Conservation (phyloP, 2,797 vertebrate species). For the Sebastes hubbsi region DNA sequence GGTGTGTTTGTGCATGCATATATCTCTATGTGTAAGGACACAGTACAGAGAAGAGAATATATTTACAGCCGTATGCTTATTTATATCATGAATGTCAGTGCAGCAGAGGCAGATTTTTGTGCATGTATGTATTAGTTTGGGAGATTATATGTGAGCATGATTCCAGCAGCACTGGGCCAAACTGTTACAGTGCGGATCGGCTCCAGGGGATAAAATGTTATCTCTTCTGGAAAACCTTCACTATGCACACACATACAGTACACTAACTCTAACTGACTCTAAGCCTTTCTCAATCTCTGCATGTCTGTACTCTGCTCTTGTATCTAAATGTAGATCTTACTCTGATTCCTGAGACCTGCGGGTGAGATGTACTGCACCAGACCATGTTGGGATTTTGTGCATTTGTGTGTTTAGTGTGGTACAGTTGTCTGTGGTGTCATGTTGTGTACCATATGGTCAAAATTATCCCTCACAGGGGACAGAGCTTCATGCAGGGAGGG, state of each 20-base stretch:
- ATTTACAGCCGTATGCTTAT: not conserved
- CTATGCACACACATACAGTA: not conserved
- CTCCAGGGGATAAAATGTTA: slow-evolving; percentile 36
- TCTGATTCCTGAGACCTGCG: slow-evolving; percentile 31
- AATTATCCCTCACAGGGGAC: slow-evolving; percentile 53
- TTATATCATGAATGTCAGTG: not conserved
- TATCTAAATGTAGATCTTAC: slow-evolving; percentile 47
- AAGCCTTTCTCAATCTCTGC: slow-evolving; percentile 31
- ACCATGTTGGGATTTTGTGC: slow-evolving; percentile 10
- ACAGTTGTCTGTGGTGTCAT: slow-evolving; percentile 30
- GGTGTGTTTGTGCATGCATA: not conserved
- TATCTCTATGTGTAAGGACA: not conserved
- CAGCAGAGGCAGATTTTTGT: not conserved
- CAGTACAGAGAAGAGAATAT: not conserved
- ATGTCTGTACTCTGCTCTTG: slow-evolving; percentile 27
- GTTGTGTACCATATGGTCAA: slow-evolving; percentile 58
- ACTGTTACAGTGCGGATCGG: slow-evolving; percentile 39
- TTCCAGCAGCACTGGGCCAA: slow-evolving; percentile 28
- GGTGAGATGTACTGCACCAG: not conserved
- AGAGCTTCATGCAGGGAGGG: slow-evolving; percentile 27
- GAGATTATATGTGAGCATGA: slow-evolving; percentile 6
- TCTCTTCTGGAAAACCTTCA: slow-evolving; percentile 44
- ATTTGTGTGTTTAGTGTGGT: slow-evolving; percentile 11
- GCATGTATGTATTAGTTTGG: not conserved
- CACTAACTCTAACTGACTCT: slow-evolving; percentile 6